phyloP scores from a whole-genome alignment of 1,140 invertebrate species.

The Scaptomyza pallida region DNA sequence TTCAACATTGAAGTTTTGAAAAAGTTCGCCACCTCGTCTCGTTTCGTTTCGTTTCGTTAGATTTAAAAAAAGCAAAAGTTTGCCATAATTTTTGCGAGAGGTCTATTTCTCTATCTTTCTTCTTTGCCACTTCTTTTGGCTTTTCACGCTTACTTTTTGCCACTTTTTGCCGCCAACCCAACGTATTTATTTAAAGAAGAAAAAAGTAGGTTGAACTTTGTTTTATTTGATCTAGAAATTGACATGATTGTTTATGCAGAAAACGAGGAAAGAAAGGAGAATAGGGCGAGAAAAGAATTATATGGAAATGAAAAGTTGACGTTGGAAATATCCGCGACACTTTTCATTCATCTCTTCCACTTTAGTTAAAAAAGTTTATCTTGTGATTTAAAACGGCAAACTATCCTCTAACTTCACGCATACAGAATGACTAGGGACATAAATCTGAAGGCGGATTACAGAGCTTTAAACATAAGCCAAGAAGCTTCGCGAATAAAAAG shows the following conservation, averaged over 20 bases:
- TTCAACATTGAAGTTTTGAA: conserved; percentile 75
- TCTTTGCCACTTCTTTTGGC: conserved; percentile 17
- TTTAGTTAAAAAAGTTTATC: conserved; percentile 47
- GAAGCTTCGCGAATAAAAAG: conserved; percentile 4
- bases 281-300: conserved; percentile 18
- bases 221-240: conserved; percentile 77
- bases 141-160: conserved; percentile 49
- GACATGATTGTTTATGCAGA: conserved; percentile 76
- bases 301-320: conserved; percentile 23
- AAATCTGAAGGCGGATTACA: conserved; percentile 37
- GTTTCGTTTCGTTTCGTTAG: conserved; percentile 63
- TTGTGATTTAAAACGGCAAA: conserved; percentile 38
- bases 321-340: conserved; percentile 34
- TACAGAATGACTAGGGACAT: background rate
- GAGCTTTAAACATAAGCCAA: conserved; percentile 24
- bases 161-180: conserved; percentile 39
- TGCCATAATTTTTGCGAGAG: conserved; percentile 66
- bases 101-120: conserved; percentile 55
- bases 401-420: conserved; percentile 30
- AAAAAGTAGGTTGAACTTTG: conserved; percentile 65
- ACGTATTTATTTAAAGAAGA: conserved; percentile 43
- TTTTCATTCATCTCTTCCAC: conserved; percentile 23
- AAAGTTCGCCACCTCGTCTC: conserved; percentile 49
- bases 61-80: conserved; percentile 66
- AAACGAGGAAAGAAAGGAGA: conserved; percentile 16